Base-by-base conservation (phyloP, 2,888 invertebrate species). In the Tachystola acroxantha region DNA sequence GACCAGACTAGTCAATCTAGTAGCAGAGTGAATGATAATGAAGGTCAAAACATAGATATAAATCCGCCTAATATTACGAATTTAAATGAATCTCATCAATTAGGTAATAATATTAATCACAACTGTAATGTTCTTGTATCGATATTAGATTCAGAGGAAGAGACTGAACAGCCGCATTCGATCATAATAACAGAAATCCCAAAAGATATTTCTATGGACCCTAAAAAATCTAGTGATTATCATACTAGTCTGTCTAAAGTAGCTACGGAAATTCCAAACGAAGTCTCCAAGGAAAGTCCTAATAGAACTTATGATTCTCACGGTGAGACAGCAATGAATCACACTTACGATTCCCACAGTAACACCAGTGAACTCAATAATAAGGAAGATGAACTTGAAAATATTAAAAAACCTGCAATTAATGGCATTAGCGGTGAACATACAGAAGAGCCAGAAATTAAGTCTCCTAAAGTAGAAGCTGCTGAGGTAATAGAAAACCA, bases 121-220 rank as follows among this genome's bases (percentile, higher is more conserved):
- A 16, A 6, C 2, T 12, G 13, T 26, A 24, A 32, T 14, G 13
- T 63, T 46, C 74, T 67, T 54, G 61, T 75, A 45, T 67, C 75
- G 9, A 72, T 78, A 52, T 64, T 76, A 36, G 73, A 75, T 39
- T 48, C 53, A 9, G 81, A 80, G 32, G 82, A 84, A 43, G 84
- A 81, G 46, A 79, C 65, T 12, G 84, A 85, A 32, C 85, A 84
- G 45, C 85, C 85, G 10, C 85, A 85, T 50, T 85, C 85, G 22
- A 81, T 85, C 10, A 84, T 85, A 5, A 72, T 85, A 32, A 84
- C 85, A 2, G 81, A 82, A 53, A 64, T 67, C 24, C 66, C 70
- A 20, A 58, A 73, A 49, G 61, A 68, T 38, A 45, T 61, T 7
- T 38, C 41, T 32, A 9, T 27, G 4, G 22, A 11, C 29, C 10